These are phyloP conservation scores for Ectemnius continuus DNA, from an alignment of 2,888 invertebrate genomes.

Conservation along the genomic window DNA sequence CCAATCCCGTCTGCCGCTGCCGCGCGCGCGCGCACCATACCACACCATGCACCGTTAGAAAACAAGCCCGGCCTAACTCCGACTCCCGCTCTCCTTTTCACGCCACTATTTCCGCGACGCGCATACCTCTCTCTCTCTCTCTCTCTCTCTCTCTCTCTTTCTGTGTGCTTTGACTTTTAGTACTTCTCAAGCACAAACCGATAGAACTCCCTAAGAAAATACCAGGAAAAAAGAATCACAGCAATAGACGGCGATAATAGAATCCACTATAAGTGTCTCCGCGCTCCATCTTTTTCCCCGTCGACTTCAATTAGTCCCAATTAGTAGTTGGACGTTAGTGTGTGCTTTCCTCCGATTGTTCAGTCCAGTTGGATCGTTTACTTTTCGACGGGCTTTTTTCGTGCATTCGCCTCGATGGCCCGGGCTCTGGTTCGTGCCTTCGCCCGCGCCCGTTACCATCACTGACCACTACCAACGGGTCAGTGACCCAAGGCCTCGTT, in stretches of 20 bases:
- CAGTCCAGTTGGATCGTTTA: conserved; percentile 47
- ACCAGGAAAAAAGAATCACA: too few species aligned
- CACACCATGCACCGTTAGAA: neutral
- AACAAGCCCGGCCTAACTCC: neutral
- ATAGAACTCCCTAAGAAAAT: too few species aligned
- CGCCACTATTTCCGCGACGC: neutral
- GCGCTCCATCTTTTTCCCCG: too few species aligned
- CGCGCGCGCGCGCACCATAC: too few species aligned
- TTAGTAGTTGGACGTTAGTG: too few species aligned
- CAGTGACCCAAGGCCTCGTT: conserved; percentile 68
- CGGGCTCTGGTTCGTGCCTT: conserved; percentile 32
- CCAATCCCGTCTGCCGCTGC: neutral
- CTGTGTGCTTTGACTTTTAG: too few species aligned
- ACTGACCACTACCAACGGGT: conserved; percentile 77
- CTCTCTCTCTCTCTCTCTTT: too few species aligned
- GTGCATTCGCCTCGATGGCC: too few species aligned
- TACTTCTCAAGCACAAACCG: too few species aligned
- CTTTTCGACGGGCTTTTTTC: neutral
- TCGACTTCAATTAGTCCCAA: too few species aligned
- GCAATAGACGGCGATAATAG: conserved; percentile 58
- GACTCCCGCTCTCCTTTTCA: conserved; percentile 16
- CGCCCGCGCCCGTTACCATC: conserved; percentile 72
- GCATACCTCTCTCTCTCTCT: too few species aligned
- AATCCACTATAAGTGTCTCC: conserved; percentile 21
- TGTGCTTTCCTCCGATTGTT: too few species aligned